These are phyloP conservation scores for Tenebrosternarchus preto DNA, from an alignment of 2,113 vertebrate genomes.

Conservation along the genomic window DNA sequence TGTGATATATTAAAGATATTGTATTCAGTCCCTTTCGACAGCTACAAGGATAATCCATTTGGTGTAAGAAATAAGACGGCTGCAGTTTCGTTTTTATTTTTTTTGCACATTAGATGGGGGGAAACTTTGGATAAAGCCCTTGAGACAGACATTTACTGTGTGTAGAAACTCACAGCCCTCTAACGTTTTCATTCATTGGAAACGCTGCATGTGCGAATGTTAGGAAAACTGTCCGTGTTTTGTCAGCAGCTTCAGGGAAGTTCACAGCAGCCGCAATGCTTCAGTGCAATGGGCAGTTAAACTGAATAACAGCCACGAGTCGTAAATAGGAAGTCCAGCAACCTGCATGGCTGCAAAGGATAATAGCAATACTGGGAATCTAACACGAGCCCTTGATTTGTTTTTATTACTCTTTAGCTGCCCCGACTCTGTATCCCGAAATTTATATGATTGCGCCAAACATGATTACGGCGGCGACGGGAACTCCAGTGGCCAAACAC, in stretches of 20 bases:
- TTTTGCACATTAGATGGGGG: constrained; percentile 8
- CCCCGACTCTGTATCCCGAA: constrained; percentile 59
- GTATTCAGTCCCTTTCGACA: constrained; percentile 40
- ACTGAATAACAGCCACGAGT: constrained; percentile 35
- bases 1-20: constrained; percentile 42
- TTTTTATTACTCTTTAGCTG: constrained; percentile 27
- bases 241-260: constrained; percentile 24
- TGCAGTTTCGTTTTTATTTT: background rate
- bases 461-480: constrained; percentile 66
- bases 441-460: constrained; percentile 70
- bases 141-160: background rate
- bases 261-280: constrained; percentile 29
- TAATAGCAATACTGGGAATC: constrained; percentile 39
- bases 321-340: constrained; percentile 43
- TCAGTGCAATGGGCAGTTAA: constrained; percentile 41
- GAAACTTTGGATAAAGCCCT: constrained; percentile 12
- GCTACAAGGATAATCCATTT: constrained; percentile 44
- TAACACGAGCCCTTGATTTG: constrained; percentile 32
- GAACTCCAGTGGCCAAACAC: constrained; percentile 61
- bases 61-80: constrained; percentile 30
- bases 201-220: background rate
- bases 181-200: constrained; percentile 24
- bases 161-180: constrained; percentile 1
- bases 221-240: background rate
- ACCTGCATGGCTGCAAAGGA: constrained; percentile 36